A percentile compares a stretch with the other conserved stretches of the same genome.
Conservation (phyloP, 2,888 invertebrate genomes). For the Andrena hattorfiana region DNA sequence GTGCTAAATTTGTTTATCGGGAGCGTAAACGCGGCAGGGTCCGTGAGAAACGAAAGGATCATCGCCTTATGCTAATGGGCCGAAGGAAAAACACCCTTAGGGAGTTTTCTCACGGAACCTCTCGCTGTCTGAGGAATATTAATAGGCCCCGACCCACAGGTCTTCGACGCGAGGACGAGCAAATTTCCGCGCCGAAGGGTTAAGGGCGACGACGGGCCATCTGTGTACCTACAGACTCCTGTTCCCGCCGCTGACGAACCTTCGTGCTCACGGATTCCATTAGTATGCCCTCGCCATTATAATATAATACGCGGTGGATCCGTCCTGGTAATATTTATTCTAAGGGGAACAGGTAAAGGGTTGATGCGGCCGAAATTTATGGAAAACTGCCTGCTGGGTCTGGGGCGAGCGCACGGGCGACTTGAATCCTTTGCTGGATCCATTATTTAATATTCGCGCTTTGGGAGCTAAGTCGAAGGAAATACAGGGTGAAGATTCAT, state of each 20-base stretch:
- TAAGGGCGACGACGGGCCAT: slow-evolving; percentile 67
- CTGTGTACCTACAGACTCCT: slow-evolving; percentile 73
- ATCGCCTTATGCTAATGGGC: slow-evolving; percentile 75
- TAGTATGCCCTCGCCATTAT: slow-evolving; percentile 77
- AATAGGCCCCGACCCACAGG: slow-evolving; percentile 71
- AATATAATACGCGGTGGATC: slow-evolving; percentile 77
- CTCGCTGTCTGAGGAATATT: slow-evolving; percentile 76
- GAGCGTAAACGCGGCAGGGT: slow-evolving; percentile 26
- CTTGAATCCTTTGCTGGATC: background rate
- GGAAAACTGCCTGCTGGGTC: slow-evolving; percentile 32
- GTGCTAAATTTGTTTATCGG: slow-evolving; percentile 40
- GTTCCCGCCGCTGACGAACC: slow-evolving; percentile 50
- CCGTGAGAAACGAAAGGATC: slow-evolving; percentile 73
- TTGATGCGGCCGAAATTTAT: slow-evolving; percentile 31
- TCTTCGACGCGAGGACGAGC: slow-evolving; percentile 66
- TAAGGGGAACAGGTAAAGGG: slow-evolving; percentile 55
- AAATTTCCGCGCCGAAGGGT: slow-evolving; percentile 70
- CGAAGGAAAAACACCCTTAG: slow-evolving; percentile 66
- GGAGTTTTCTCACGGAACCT: slow-evolving; percentile 73
- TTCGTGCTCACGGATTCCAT: slow-evolving; percentile 71
- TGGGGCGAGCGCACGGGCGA: background rate
- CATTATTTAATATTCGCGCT: slow-evolving; percentile 14
- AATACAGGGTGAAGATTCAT: slow-evolving; percentile 2
- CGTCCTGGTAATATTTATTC: slow-evolving; percentile 77
- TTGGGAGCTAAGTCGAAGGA: background rate